Evolutionary conservation across 2,888 invertebrate species (phyloP).

Genomic region (Agonopterix arenella): DNA sequence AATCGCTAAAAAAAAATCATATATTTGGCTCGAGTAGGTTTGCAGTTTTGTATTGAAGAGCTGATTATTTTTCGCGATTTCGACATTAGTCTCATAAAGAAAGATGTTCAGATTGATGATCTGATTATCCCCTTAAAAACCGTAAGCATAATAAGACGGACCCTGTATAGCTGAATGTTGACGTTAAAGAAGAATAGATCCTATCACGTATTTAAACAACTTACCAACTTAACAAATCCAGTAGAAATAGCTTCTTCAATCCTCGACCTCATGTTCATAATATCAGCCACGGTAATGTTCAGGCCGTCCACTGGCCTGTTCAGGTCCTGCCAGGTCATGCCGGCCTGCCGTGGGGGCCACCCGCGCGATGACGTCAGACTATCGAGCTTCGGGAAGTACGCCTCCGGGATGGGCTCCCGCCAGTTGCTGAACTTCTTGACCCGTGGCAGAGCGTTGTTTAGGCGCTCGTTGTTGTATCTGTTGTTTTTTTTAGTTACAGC

Average conservation of each 20-base stretch:
- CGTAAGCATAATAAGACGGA: no score
- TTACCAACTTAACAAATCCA: constrained; percentile 77
- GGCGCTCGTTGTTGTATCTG: constrained; percentile 86
- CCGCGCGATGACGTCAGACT: constrained; percentile 82
- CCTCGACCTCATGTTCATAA: constrained; percentile 86
- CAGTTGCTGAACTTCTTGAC: constrained; percentile 81
- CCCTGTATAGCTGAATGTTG: background rate
- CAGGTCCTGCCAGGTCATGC: constrained; percentile 78
- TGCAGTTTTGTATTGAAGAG: no score
- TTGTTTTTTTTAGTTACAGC: background rate
- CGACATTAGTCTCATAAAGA: no score
- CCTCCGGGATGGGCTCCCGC: constrained; percentile 83
- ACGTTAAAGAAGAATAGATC: no score
- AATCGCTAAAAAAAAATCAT: no score
- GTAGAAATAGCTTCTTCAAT: constrained; percentile 85
- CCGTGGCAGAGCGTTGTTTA: constrained; percentile 82
- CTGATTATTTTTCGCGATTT: no score
- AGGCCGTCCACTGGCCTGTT: constrained; percentile 80
- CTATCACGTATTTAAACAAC: background rate
- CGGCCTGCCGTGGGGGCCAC: constrained; percentile 83
- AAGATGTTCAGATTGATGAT: no score
- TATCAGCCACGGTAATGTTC: constrained; percentile 77
- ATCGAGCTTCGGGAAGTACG: constrained; percentile 89
- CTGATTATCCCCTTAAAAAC: no score
- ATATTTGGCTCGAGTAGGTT: no score